Conservation (phyloP, 2,113 vertebrate species). For the Atractosteus spatula region DNA sequence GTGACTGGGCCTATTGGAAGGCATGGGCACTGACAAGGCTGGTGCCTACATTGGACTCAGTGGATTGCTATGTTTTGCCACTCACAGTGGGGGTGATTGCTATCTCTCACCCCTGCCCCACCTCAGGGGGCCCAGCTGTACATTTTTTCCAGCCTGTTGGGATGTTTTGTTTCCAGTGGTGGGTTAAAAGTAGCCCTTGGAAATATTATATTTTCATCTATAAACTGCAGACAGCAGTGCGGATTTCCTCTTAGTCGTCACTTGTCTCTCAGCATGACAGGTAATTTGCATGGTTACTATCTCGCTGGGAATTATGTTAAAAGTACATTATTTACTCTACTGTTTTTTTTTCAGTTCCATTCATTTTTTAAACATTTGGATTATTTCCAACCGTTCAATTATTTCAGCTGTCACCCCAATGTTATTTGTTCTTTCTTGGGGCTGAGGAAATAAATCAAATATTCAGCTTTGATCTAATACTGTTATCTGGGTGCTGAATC, state of each 20-base stretch:
- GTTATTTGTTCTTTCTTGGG: background rate
- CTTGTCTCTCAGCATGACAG: background rate
- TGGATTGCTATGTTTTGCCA: too few relatives aligned
- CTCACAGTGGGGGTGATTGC: background rate
- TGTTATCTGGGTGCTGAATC: too few relatives aligned
- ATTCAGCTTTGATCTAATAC: too few relatives aligned
- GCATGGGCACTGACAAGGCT: too few relatives aligned
- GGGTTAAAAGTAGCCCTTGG: background rate
- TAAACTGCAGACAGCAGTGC: background rate
- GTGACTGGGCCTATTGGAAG: background rate
- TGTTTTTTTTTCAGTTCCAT: background rate
- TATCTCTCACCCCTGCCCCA: background rate
- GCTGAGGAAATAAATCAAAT: too few relatives aligned
- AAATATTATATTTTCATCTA: background rate
- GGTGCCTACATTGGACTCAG: too few relatives aligned
- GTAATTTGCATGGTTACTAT: slow-evolving; percentile 7
- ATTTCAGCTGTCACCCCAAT: background rate
- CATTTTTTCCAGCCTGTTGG: background rate
- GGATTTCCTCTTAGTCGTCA: background rate
- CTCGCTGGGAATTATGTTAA: background rate
- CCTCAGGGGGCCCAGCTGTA: background rate
- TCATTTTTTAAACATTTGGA: background rate
- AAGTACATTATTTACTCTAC: background rate
- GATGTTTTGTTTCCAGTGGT: background rate
- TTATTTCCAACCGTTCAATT: background rate